Evolutionary conservation across 2,113 vertebrate genomes (phyloP), one percentile per base, ranked within the genome.

Genomic region (Mormoops blainvillei): DNA sequence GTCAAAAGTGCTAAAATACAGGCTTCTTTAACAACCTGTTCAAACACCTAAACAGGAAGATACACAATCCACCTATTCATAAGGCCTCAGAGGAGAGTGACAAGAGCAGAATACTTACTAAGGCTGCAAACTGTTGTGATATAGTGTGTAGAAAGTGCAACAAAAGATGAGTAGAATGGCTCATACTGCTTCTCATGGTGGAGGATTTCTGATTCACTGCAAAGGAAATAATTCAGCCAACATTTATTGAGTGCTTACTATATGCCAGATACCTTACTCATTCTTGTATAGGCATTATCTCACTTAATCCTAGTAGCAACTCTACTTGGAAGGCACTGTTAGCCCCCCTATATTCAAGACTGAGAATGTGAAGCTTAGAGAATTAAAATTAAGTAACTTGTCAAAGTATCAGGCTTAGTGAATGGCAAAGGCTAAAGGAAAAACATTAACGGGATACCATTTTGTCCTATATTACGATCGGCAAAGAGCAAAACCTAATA

Each of bases 141-240:
- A 98, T 99, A 99, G 98, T 99, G 99, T 2, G 99, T 99, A 95
- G 99, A 99, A 87, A 99, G 99, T 2, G 99, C 99, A 98, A 99
- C 99, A 4, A 99, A 99, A 45, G 99, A 99, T 0, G 99, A 99
- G 98, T 99, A 99, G 98, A 99, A 99, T 5, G 99, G 99, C 98
- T 99, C 99, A 7, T 99, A 99, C 90, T 99, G 99, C 98, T 99
- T 99, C 98, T 99, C 99, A 0, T 99, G 99, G 97, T 99, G 99
- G 98, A 99, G 98, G 98, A 99, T 99, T 98, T 99, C 99, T 12
- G 99, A 99, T 96, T 99, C 99, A 97, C 99, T 99, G 98, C 63
- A 95, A 90, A 97, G 96, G 98, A 90, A 77, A 77, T 5, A 78
- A 89, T 10, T 48, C 41, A 18, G 65, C 22, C 45, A 87, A 48